Conservation (phyloP, 2,113 vertebrate species). For the Nycticebus coucang region DNA sequence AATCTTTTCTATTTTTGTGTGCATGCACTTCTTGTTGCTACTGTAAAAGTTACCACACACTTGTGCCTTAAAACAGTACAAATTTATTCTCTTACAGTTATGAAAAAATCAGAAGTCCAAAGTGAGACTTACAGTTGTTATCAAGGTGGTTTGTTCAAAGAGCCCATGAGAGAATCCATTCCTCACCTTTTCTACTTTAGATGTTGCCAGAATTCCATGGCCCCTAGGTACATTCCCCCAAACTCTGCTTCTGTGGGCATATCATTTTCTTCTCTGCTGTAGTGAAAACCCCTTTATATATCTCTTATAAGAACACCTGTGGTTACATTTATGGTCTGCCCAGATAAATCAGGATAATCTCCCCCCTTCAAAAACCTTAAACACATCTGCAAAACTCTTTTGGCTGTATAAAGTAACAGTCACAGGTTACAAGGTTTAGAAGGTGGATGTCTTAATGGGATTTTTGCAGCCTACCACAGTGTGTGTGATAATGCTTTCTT, state of each 20-base stretch:
- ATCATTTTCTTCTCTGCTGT: not conserved
- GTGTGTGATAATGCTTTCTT: rapidly evolving
- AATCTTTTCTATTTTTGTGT: not conserved
- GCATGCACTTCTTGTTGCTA: not conserved
- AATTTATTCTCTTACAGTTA: not conserved
- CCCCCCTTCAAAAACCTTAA: not conserved
- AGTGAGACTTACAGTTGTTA: not conserved
- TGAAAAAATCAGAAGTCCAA: not conserved
- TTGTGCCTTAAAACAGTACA: not conserved
- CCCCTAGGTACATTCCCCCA: not conserved
- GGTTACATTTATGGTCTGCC: not conserved
- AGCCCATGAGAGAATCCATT: not conserved
- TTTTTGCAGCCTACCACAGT: not conserved
- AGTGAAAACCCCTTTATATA: not conserved
- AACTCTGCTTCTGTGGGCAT: not conserved
- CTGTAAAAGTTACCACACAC: not conserved
- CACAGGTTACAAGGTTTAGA: not conserved
- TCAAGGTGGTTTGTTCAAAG: not conserved
- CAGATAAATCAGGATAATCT: not conserved
- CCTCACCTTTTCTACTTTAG: not conserved
- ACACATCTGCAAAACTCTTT: not conserved
- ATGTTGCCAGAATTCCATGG: not conserved
- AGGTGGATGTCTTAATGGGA: not conserved
- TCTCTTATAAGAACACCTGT: not conserved
- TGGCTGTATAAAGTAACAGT: not conserved